Base-by-base conservation (phyloP, 2,888 invertebrate genomes). In the Mayetiola destructor region DNA sequence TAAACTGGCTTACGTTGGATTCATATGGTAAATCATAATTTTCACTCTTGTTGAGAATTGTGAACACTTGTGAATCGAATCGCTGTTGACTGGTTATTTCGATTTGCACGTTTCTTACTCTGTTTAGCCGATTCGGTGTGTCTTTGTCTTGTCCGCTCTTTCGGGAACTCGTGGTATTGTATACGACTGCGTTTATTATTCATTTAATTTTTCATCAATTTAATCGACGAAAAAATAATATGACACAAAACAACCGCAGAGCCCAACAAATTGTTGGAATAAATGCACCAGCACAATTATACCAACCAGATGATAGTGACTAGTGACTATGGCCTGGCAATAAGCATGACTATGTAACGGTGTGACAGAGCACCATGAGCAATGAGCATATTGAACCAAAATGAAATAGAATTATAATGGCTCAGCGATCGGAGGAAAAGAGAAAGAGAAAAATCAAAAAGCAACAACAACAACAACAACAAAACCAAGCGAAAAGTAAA, bases 1-100 rank as follows among this genome's bases (percentile, higher is more conserved):
- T n/a, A 36, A 36, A 36, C 36, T n/a, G n/a, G 36, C 3, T 14
- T 12, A 12, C 36, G 36, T n/a, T 36, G 3, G n/a, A n/a, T n/a
- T n/a, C n/a, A n/a, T n/a, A n/a, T n/a, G n/a, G n/a, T 48, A 48
- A 48, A 48, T 27, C 48, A 48, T 48, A 48, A 48, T 48, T 48
- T 48, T 27, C 42, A 23, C 42, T 23, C 23, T 42, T 23, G 5
- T 14, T n/a, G n/a, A n/a, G n/a, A n/a, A n/a, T 5, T 37, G 27
- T 20, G 48, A 48, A 9, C 48, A 48, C n/a, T n/a, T 48, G 48
- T 48, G 48, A n/a, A 42, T 2, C 4, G 29, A 27, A 48, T 48
- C 48, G 48, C 12, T 27, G 27, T 48, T 48, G 48, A 48, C 48
- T 48, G 23, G 23, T 48, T 27, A 27, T 27, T 48, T 48, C 5